Base-by-base conservation (phyloP, 2,888 invertebrate genomes). In the Epiblema foenella region DNA sequence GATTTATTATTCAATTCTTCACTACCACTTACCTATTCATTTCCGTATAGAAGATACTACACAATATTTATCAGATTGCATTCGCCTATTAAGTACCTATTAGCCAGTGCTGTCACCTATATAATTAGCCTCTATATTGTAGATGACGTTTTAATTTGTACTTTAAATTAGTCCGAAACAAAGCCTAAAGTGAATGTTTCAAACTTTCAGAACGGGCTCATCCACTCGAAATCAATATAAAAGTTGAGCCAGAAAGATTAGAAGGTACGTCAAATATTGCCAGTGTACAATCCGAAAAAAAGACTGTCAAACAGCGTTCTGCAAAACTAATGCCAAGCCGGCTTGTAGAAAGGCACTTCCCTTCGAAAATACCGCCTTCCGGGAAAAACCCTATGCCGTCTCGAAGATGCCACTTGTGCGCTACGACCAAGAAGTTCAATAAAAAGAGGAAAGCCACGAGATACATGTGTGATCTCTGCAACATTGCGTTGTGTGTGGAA, bases 401-500 rank as follows among this genome's bases (percentile, higher is more conserved):
- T 12, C 37, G 64, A 39, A 37, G 64, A 10, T 64, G 64, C n/a
- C 64, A 64, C 20, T 52, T 64, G 2, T 64, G 64, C 11, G 20
- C 39, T 15, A 64, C 37, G 7, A 64, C 64, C 5, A 64, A 52
- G 39, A 64, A 64, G 24, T 64, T 64, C 54, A 64, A 64, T 54
- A 64, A 54, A 10, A 39, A 15, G n/a, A 52, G 64, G 20, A 64
- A 17, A n/a, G n/a, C 9, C 18, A 64, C 64, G 7, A 52, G 64
- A 64, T 64, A 54, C 39, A 20, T 18, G 52, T 64, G 64, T 24
- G 64, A 64, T 39, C 11, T n/a, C 15, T 64, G 64, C 8, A 24
- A 11, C 33, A 20, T n/a, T 64, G 64, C 64, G 20, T 64, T 64
- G 64, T 64, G 64, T 39, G 52, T 64, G 24, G 64, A 64, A 37